Evolutionary conservation across 2,113 vertebrate genomes (phyloP).

Genomic region (Tonatia bakeri): DNA sequence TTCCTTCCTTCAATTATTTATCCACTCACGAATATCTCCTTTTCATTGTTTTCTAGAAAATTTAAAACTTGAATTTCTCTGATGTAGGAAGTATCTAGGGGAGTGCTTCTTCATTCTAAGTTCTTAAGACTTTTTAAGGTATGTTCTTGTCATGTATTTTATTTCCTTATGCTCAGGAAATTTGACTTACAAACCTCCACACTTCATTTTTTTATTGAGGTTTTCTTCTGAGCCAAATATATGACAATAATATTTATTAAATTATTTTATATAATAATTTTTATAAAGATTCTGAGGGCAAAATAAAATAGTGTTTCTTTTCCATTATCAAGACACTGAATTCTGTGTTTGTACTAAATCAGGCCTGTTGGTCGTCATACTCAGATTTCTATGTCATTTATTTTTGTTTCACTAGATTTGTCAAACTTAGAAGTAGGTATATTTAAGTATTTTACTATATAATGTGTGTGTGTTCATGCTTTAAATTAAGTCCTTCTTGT

Average conservation of each 20-base stretch:
- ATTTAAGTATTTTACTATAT: background rate
- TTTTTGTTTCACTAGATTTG: background rate
- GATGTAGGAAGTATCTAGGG: background rate
- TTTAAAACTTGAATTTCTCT: slow-evolving; percentile 1
- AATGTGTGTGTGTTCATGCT: background rate
- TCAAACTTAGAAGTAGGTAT: background rate
- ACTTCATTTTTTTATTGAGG: background rate
- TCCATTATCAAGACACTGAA: background rate
- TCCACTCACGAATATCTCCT: background rate
- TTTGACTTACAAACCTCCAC: background rate
- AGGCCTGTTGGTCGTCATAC: background rate
- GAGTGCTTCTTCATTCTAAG: background rate
- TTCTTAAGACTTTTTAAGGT: background rate
- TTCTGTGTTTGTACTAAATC: background rate
- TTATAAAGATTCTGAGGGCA: background rate
- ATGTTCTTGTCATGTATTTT: background rate
- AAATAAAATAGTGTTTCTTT: slow-evolving; percentile 15
- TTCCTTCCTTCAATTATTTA: background rate
- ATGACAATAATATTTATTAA: background rate
- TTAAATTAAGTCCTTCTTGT: background rate
- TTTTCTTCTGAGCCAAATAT: background rate
- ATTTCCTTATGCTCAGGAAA: background rate
- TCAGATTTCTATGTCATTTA: background rate
- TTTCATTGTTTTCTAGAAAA: background rate
- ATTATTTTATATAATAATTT: background rate